phyloP scores from a whole-genome alignment of 2,797 vertebrate species.

The Spondyliosoma cantharus region DNA sequence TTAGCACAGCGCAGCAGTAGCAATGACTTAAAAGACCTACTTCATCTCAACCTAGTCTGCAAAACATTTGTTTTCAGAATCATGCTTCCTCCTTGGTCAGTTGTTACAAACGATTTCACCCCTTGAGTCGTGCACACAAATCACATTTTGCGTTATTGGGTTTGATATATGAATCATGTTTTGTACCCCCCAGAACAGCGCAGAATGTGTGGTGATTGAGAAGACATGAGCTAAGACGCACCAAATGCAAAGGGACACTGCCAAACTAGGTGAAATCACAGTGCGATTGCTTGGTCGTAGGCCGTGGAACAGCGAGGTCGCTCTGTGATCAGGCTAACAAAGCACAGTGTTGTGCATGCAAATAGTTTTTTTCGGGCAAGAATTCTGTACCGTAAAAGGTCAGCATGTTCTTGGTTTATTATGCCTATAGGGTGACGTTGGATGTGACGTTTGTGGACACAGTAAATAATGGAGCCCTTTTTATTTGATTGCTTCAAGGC shows the following conservation, averaged over 20 bases:
- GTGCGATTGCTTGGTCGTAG: conserved; percentile 53
- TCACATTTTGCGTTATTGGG: conserved; percentile 11
- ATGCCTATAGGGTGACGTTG: conserved; percentile 18
- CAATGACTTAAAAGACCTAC: conserved; percentile 24
- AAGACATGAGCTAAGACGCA: conserved; percentile 34
- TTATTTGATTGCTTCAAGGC: conserved; percentile 26
- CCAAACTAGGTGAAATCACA: conserved; percentile 72
- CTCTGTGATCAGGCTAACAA: conserved; percentile 38
- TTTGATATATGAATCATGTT: conserved; percentile 33
- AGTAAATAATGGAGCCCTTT: conserved; percentile 24
- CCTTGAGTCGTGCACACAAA: conserved; percentile 1
- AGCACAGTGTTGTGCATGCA: conserved; percentile 41
- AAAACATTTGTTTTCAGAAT: background rate
- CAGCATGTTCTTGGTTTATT: conserved; percentile 33
- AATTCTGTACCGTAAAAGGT: conserved; percentile 46
- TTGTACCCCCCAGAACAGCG: background rate
- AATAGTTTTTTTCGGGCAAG: conserved; percentile 26
- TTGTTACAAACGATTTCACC: background rate
- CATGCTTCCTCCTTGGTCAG: background rate
- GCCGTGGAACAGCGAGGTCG: conserved; percentile 44
- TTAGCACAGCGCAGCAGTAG: conserved; percentile 35
- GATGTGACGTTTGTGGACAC: conserved; percentile 27
- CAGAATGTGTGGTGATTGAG: conserved; percentile 26
- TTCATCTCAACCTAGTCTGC: background rate
- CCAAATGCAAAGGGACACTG: conserved; percentile 16